These are phyloP conservation scores for Brevimyrus niger DNA, from an alignment of 2,113 vertebrate genomes.

Conservation along the genomic window DNA sequence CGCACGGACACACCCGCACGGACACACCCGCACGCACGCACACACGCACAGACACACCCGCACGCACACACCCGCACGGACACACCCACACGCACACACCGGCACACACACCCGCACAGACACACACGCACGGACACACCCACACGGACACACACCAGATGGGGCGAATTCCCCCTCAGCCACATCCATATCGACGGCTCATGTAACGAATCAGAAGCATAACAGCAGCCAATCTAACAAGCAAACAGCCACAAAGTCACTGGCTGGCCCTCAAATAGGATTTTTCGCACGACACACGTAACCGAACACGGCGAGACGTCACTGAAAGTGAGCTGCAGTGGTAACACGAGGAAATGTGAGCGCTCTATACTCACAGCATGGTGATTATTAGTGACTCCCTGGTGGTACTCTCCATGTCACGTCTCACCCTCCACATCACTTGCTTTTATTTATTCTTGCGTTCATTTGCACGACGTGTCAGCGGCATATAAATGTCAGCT, in stretches of 20 bases:
- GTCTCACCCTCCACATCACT: not conserved
- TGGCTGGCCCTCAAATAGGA: not conserved
- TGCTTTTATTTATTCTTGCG: not conserved
- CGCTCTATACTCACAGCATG: not conserved
- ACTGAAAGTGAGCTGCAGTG: not conserved
- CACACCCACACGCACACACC: not conserved
- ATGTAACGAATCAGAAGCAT: not conserved
- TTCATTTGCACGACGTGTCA: not conserved
- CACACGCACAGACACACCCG: too few species aligned
- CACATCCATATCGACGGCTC: too few species aligned
- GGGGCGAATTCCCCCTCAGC: not conserved
- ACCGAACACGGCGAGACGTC: not conserved
- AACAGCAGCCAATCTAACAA: not conserved
- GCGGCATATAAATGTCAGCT: not conserved
- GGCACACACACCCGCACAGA: not conserved
- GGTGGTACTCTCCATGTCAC: not conserved
- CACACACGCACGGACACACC: not conserved
- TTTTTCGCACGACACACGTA: not conserved
- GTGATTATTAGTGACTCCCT: not conserved
- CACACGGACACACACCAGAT: not conserved
- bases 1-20: not conserved
- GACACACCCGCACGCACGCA: not conserved
- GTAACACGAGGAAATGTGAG: not conserved
- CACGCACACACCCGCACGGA: not conserved
- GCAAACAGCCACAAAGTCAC: not conserved